phyloP scores from a whole-genome alignment of 2,888 invertebrate species.

The Dasysyrphus albostriatus region DNA sequence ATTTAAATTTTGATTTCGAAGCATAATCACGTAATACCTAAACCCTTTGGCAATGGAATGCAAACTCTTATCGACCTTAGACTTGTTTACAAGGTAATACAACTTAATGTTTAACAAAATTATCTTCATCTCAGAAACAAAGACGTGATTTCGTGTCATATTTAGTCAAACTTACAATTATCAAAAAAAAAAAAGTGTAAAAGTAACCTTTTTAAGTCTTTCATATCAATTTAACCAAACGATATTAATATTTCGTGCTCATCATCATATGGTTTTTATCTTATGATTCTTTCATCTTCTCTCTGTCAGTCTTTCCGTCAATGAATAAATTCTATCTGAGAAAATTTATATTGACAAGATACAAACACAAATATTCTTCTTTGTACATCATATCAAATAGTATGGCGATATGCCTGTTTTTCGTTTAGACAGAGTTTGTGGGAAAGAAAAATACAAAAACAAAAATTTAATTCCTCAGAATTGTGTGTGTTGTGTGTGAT shows the following conservation, averaged over 20 bases:
- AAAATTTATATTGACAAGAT: conserved; percentile 66
- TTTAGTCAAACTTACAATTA: conserved; percentile 34
- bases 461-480: conserved; percentile 54
- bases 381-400: conserved; percentile 11
- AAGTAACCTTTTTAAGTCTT: conserved; percentile 39
- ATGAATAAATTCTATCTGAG: conserved; percentile 58
- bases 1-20: not conserved
- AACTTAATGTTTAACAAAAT: not conserved
- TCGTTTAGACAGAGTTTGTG: conserved; percentile 13
- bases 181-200: conserved; percentile 2
- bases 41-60: not conserved
- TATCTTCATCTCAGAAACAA: conserved; percentile 17
- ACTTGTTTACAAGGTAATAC: not conserved
- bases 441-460: no score
- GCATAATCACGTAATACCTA: not conserved
- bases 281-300: not conserved
- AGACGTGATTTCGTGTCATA: conserved; percentile 70
- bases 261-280: not conserved
- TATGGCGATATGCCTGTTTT: not conserved
- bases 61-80: not conserved
- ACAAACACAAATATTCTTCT: conserved; percentile 47
- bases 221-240: not conserved
- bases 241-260: conserved; percentile 36
- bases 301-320: conserved; percentile 4
- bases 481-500: not conserved